A percentile compares a stretch with the other conserved stretches of the same genome.
Evolutionary conservation across 1,140 invertebrate genomes (phyloP).

Genomic region (Calliopsis andreniformis): DNA sequence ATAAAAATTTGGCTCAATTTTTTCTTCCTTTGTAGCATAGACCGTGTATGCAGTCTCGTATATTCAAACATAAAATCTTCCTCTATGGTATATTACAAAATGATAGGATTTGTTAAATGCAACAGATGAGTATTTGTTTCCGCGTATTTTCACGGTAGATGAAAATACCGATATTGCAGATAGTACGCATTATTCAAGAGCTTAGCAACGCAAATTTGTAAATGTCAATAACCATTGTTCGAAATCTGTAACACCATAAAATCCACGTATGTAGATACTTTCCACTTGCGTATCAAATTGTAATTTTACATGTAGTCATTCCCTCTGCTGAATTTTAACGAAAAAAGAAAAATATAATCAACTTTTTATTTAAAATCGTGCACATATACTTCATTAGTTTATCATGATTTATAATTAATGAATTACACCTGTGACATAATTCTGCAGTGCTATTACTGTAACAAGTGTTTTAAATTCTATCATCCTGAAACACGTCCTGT

Average conservation of each 20-base stretch:
- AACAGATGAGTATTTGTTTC: neutral
- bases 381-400: neutral
- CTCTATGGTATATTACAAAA: neutral
- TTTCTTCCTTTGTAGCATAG: no score
- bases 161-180: constrained; percentile 11
- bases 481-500: neutral
- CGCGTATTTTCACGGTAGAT: constrained; percentile 1
- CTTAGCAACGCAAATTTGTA: neutral
- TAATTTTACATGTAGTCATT: neutral
- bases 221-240: neutral
- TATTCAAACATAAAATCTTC: no score
- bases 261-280: neutral
- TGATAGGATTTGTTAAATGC: neutral
- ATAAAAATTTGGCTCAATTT: no score
- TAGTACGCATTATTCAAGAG: neutral
- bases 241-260: neutral
- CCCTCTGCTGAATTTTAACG: no score
- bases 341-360: neutral
- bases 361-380: neutral
- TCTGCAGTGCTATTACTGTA: neutral
- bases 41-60: no score
- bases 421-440: neutral
- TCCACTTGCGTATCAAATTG: constrained; percentile 8
- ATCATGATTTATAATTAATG: neutral
- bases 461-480: neutral